Evolutionary conservation across 2,797 vertebrate species (phyloP).

Genomic region (Coilia nasus): DNA sequence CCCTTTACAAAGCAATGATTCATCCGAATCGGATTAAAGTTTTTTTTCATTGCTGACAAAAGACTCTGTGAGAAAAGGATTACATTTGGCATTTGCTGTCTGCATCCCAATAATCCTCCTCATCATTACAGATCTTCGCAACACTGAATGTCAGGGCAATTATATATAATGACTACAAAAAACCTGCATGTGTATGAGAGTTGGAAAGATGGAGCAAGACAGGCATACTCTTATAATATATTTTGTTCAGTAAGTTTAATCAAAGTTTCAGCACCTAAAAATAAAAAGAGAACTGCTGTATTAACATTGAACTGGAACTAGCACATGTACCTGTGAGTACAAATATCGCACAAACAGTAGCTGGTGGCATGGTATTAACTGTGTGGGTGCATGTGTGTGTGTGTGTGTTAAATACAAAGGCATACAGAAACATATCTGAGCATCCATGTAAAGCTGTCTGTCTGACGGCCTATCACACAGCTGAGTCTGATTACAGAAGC

Average conservation of each 20-base stretch:
- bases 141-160: conserved; percentile 19
- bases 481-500: not conserved
- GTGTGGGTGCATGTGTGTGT: conserved; percentile 30
- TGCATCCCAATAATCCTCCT: conserved; percentile 8
- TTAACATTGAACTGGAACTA: not conserved
- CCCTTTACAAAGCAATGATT: conserved; percentile 15
- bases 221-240: not conserved
- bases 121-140: conserved; percentile 16
- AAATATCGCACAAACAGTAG: too few relatives aligned
- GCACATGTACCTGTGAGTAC: too few relatives aligned
- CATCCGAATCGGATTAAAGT: conserved; percentile 14
- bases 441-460: not conserved
- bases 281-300: not conserved
- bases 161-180: conserved; percentile 38
- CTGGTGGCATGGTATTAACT: not conserved
- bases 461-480: not conserved
- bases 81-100: conserved; percentile 38
- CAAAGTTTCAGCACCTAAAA: not conserved
- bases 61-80: conserved; percentile 13
- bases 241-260: not conserved
- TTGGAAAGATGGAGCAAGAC: conserved; percentile 38
- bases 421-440: not conserved
- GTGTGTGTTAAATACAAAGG: not conserved
- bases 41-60: not conserved
- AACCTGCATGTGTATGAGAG: conserved; percentile 44